Conservation (phyloP, 2,888 invertebrate genomes). For the Caenorhabditis afra region DNA sequence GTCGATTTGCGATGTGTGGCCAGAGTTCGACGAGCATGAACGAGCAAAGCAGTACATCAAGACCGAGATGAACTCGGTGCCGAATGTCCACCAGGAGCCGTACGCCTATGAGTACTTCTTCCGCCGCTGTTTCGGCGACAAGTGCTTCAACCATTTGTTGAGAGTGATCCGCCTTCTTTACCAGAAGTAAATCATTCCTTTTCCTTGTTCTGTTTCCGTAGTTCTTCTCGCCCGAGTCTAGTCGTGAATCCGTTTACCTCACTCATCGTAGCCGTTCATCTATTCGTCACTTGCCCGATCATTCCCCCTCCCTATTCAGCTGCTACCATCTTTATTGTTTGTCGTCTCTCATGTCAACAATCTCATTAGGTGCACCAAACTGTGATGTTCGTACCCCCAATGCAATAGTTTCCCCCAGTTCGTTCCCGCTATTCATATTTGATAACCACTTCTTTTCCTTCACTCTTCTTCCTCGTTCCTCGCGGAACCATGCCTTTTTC, state of each 20-base stretch:
- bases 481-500: neutral
- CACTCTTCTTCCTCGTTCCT: neutral
- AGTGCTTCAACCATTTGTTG: slow-evolving; percentile 65
- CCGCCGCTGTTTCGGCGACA: slow-evolving; percentile 58
- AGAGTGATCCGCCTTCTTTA: slow-evolving; percentile 65
- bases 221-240: slow-evolving; percentile 37
- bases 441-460: slow-evolving; percentile 8
- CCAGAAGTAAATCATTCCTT: slow-evolving; percentile 37
- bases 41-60: slow-evolving; percentile 64
- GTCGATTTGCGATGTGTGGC: slow-evolving; percentile 66
- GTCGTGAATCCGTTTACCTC: slow-evolving; percentile 54
- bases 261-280: slow-evolving; percentile 12
- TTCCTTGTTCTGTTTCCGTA: too few species aligned
- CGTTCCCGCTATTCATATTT: neutral
- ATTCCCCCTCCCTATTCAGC: slow-evolving; percentile 1
- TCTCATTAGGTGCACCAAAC: slow-evolving; percentile 48
- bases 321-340: slow-evolving; percentile 22
- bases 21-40: slow-evolving; percentile 58
- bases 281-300: slow-evolving; percentile 17
- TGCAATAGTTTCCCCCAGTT: slow-evolving; percentile 35
- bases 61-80: slow-evolving; percentile 66
- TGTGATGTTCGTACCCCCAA: slow-evolving; percentile 43
- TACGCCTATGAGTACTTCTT: slow-evolving; percentile 69
- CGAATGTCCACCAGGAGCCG: slow-evolving; percentile 61
- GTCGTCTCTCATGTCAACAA: slow-evolving; percentile 57